phyloP scores from a whole-genome alignment of 1,140 invertebrate species.

The Panulirus ornatus region DNA sequence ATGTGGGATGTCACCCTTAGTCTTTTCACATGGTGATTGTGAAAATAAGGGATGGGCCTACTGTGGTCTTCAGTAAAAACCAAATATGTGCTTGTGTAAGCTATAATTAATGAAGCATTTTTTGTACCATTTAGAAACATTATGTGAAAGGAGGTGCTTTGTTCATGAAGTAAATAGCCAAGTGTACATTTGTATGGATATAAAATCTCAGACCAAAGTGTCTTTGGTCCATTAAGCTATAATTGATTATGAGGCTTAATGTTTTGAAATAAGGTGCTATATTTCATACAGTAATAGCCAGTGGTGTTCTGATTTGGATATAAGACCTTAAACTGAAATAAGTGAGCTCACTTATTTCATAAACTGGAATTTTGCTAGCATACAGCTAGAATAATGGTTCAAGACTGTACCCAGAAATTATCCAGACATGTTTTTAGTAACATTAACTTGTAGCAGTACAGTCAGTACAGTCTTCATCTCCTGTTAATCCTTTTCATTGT shows the following conservation, averaged over 20 bases:
- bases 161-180: neutral
- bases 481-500: no score
- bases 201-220: no score
- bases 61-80: neutral
- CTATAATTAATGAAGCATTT: neutral
- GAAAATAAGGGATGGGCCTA: neutral
- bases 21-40: neutral
- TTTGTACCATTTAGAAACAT: neutral
- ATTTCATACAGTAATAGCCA: no score
- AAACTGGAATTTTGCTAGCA: neutral
- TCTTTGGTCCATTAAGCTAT: neutral
- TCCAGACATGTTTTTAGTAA: neutral
- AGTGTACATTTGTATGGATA: no score
- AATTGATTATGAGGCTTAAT: no score
- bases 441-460: neutral
- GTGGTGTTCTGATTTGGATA: no score
- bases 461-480: neutral
- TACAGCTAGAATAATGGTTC: neutral
- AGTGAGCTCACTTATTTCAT: neutral
- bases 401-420: neutral
- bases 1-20: neutral
- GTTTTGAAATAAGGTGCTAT: no score
- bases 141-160: neutral
- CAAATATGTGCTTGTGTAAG: neutral
- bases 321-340: no score